Conservation (phyloP, 1,140 invertebrate species). For the Trinorchestia longiramus region DNA sequence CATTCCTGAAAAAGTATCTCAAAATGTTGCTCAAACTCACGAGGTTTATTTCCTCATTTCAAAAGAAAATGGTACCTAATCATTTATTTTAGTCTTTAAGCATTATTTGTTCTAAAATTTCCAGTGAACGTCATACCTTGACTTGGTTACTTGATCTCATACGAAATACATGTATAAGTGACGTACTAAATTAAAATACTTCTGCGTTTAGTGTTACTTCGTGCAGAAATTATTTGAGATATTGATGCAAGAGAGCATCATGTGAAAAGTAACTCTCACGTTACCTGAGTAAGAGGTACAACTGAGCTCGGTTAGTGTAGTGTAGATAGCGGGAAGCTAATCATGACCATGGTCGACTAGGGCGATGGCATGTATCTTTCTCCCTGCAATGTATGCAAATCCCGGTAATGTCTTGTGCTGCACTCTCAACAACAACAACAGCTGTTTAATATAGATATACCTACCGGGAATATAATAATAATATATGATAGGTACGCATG, state of each 20-base stretch:
- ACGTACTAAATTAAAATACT: neutral
- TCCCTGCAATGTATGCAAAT: no score
- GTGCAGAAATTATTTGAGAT: neutral
- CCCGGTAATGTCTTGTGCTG: no score
- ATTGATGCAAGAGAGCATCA: neutral
- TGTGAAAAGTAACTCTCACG: neutral
- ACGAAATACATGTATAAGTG: neutral
- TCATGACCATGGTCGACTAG: neutral
- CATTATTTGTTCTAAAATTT: neutral
- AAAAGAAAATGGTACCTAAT: neutral
- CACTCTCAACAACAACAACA: no score
- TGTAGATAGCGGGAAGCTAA: neutral
- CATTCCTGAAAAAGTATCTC: neutral
- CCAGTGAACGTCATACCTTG: neutral
- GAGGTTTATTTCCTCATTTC: neutral
- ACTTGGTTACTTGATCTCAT: neutral
- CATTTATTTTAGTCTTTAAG: neutral
- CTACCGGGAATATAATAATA: no score
- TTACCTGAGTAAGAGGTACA: neutral
- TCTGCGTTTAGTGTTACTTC: neutral
- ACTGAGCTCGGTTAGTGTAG: neutral
- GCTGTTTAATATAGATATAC: no score
- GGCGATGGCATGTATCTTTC: no score
- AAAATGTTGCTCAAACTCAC: neutral
- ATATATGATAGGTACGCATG: no score